These are phyloP conservation scores for Perca schrenkii DNA, from an alignment of 2,113 vertebrate species.

Conservation along the genomic window DNA sequence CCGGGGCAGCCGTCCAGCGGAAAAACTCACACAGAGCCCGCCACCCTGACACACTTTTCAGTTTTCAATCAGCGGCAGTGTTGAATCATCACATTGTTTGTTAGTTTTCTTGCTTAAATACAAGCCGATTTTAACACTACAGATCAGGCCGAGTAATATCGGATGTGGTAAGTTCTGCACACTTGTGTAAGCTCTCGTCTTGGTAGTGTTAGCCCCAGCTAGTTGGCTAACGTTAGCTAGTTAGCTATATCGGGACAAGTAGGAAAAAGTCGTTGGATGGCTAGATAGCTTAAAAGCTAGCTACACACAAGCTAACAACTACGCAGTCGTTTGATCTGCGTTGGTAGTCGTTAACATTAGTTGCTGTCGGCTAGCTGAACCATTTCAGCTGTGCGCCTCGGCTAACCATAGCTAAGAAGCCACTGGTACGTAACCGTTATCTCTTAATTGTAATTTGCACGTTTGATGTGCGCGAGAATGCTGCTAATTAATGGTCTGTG, in stretches of 20 bases:
- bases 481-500: constrained; percentile 11
- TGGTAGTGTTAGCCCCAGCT: constrained; percentile 71
- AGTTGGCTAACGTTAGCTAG: constrained; percentile 75
- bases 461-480: constrained; percentile 21
- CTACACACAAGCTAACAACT: constrained; percentile 76
- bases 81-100: constrained; percentile 63
- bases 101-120: constrained; percentile 63
- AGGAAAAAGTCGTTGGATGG: constrained; percentile 74
- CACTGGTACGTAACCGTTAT: constrained; percentile 35
- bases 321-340: constrained; percentile 76
- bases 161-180: constrained; percentile 88
- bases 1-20: constrained; percentile 80
- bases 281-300: constrained; percentile 75
- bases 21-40: constrained; percentile 80
- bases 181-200: constrained; percentile 75
- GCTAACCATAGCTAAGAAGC: constrained; percentile 27
- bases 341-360: constrained; percentile 37
- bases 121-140: constrained; percentile 81
- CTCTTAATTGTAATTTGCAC: constrained; percentile 38
- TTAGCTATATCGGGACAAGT: constrained; percentile 69
- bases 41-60: constrained; percentile 74
- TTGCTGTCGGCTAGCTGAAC: constrained; percentile 29
- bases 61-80: constrained; percentile 53
- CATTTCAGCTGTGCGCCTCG: constrained; percentile 10
- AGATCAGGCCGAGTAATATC: constrained; percentile 87